Conservation (phyloP, 2,888 invertebrate species). For the Ochlodes sylvanus region DNA sequence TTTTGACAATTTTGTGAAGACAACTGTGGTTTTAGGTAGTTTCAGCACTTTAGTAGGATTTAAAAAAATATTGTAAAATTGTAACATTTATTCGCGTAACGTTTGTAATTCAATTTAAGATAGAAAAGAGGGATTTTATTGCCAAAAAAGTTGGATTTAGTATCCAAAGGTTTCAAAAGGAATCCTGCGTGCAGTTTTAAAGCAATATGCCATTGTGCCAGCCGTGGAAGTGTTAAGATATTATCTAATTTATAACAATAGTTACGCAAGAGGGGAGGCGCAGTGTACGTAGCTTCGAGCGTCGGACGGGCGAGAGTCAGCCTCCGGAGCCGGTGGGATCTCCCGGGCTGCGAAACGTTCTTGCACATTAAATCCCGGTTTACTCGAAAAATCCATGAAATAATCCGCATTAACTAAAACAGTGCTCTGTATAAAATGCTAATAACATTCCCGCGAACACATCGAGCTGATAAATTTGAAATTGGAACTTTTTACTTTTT, state of each 20-base stretch:
- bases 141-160: not conserved
- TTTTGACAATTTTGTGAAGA: constrained; percentile 24
- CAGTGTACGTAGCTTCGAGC: constrained; percentile 75
- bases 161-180: not conserved
- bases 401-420: constrained; percentile 50
- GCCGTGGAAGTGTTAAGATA: constrained; percentile 28
- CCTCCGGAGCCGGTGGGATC: constrained; percentile 72
- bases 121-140: not conserved
- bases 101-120: not conserved
- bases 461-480: constrained; percentile 55
- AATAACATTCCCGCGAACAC: constrained; percentile 36
- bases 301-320: constrained; percentile 68
- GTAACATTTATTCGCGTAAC: not conserved
- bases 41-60: not conserved
- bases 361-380: constrained; percentile 36
- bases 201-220: constrained; percentile 1
- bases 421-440: constrained; percentile 45
- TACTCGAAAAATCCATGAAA: constrained; percentile 24
- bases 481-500: constrained; percentile 55
- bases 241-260: constrained; percentile 65
- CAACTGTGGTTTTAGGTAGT: not conserved
- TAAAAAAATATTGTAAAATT: not conserved
- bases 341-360: constrained; percentile 65
- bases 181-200: not conserved
- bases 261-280: constrained; percentile 81